A percentile compares a stretch with the other conserved stretches of the same genome.
phyloP scores from a whole-genome alignment of 2,113 vertebrate genomes.

The Pangasianodon hypophthalmus region DNA sequence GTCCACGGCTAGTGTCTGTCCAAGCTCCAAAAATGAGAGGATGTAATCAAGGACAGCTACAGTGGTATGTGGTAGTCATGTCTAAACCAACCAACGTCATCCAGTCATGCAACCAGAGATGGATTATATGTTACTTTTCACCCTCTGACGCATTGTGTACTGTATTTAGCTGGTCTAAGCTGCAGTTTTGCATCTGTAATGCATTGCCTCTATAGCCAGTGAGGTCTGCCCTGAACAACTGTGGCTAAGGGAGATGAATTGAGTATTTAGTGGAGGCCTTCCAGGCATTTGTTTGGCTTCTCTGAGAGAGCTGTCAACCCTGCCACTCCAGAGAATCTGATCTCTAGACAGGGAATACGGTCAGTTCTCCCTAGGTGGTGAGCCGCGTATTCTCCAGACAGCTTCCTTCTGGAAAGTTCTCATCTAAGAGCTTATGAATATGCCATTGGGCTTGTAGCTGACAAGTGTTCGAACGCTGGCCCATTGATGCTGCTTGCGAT shows the following conservation, averaged over 20 bases:
- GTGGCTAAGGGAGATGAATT: conserved; percentile 48
- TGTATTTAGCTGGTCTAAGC: conserved; percentile 34
- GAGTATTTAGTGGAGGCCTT: conserved; percentile 37
- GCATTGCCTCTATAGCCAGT: conserved; percentile 29
- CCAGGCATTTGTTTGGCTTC: conserved; percentile 51
- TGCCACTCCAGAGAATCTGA: conserved; percentile 43
- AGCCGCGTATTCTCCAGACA: conserved; percentile 19
- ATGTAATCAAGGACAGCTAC: conserved; percentile 16
- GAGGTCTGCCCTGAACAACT: conserved; percentile 52
- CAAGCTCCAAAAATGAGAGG: conserved; percentile 1
- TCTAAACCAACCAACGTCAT: conserved; percentile 37
- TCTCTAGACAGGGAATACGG: conserved; percentile 27
- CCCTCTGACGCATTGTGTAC: conserved; percentile 37
- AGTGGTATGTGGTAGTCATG: not conserved
- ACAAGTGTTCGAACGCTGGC: conserved; percentile 29
- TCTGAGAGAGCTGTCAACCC: conserved; percentile 41
- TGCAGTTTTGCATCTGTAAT: conserved; percentile 35
- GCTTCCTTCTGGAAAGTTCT: conserved; percentile 37
- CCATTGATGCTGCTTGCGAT: conserved; percentile 20
- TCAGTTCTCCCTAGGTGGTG: conserved; percentile 34
- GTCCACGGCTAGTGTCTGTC: not conserved
- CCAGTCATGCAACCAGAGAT: conserved; percentile 10
- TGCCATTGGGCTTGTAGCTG: conserved; percentile 35
- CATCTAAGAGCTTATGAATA: conserved; percentile 34
- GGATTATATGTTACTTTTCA: conserved; percentile 42